A percentile compares a stretch with the other conserved stretches of the same genome.
Conservation (phyloP, 2,113 vertebrate species). For the Eclectus roratus region DNA sequence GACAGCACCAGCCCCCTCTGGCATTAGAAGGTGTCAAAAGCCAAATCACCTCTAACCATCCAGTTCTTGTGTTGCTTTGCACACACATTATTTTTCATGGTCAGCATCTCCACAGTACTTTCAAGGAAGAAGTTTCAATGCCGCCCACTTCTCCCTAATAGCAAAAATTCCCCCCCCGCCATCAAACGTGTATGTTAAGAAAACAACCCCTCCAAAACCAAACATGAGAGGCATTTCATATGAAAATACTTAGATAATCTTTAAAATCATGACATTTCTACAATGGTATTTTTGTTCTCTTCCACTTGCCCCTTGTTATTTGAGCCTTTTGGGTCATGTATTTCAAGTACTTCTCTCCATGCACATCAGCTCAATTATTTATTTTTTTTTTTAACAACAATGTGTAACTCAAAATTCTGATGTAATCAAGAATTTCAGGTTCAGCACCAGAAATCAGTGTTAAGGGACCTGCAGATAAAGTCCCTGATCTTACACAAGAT, state of each 20-base stretch:
- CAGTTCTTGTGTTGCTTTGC: neutral
- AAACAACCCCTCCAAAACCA: neutral
- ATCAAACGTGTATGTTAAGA: rapidly evolving
- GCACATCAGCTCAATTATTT: neutral
- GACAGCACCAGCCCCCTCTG: neutral
- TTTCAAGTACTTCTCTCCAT: neutral
- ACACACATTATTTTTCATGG: neutral
- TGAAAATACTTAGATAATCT: neutral
- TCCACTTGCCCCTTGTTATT: neutral
- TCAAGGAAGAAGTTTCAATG: neutral
- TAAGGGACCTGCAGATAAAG: neutral
- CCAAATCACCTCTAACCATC: neutral
- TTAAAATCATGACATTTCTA: neutral
- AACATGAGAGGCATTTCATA: neutral
- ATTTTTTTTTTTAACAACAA: neutral
- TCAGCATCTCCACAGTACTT: neutral
- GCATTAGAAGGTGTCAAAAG: neutral
- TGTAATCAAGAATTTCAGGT: rapidly evolving
- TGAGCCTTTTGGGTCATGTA: neutral
- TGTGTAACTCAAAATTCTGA: neutral
- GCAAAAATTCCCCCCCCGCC: neutral
- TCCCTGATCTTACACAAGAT: neutral
- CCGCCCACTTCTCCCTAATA: neutral
- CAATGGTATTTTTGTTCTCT: neutral
- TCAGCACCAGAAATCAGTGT: neutral